Evolutionary conservation across 2,888 invertebrate species (phyloP).

Genomic region (Drosophila glabriapex): DNA sequence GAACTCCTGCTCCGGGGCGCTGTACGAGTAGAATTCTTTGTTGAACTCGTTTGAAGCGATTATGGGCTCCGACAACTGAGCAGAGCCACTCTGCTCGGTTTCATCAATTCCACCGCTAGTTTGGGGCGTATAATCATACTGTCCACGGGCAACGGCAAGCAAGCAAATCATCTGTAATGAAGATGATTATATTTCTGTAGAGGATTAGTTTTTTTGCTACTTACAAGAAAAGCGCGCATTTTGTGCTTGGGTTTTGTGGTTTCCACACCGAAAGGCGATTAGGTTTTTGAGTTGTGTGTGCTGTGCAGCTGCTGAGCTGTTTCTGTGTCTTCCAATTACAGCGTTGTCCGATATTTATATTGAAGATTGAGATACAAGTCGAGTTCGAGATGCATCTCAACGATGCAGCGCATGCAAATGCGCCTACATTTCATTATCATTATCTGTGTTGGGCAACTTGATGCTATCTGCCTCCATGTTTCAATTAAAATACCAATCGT

Average conservation of each 20-base stretch:
- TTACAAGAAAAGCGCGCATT: conserved; percentile 79
- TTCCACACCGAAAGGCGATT: conserved; percentile 51
- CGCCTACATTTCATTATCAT: conserved; percentile 24
- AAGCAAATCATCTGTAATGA: conserved; percentile 69
- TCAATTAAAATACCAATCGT: conserved; percentile 62
- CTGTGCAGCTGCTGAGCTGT: conserved; percentile 59
- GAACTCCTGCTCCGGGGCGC: conserved; percentile 82
- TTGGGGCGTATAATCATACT: conserved; percentile 71
- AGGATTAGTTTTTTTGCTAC: conserved; percentile 19
- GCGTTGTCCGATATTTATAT: conserved; percentile 53
- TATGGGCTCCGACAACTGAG: conserved; percentile 55
- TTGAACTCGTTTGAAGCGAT: conserved; percentile 58
- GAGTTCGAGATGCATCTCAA: conserved; percentile 24
- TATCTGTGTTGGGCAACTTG: conserved; percentile 42
- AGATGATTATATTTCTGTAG: neutral
- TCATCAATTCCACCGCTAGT: conserved; percentile 40
- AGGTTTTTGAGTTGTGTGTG: conserved; percentile 40
- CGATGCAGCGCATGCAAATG: conserved; percentile 51
- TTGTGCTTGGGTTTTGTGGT: conserved; percentile 50
- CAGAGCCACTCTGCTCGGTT: conserved; percentile 39
- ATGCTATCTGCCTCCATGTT: conserved; percentile 38
- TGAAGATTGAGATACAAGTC: conserved; percentile 25
- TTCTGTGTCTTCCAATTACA: conserved; percentile 59
- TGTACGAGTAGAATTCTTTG: conserved; percentile 80
- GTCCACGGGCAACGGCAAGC: conserved; percentile 66